Evolutionary conservation across 2,797 vertebrate genomes (phyloP).

Genomic region (Champsocephalus esox): DNA sequence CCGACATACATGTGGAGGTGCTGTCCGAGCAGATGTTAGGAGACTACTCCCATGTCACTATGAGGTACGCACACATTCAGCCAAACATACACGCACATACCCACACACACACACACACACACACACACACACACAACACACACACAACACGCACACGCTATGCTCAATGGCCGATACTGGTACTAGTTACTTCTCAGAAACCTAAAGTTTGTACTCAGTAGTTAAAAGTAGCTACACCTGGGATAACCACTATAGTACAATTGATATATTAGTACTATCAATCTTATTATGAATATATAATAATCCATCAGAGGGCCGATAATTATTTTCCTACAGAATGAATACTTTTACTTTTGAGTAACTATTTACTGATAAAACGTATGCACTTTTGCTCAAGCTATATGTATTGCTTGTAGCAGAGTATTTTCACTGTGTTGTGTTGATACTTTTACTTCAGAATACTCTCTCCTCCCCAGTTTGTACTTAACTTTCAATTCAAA

Average conservation of each 20-base stretch:
- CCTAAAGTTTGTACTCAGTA: not conserved
- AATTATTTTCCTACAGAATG: not conserved
- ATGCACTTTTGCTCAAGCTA: not conserved
- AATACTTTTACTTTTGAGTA: not conserved
- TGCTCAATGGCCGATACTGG: not conserved
- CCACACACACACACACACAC: not conserved
- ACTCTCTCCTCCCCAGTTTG: not conserved
- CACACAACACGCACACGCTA: not conserved
- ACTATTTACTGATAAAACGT: not conserved
- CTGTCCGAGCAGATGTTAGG: slow-evolving; percentile 85
- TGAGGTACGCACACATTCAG: slow-evolving; percentile 72
- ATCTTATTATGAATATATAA: not conserved
- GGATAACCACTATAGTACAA: not conserved
- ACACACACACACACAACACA: too few relatives aligned
- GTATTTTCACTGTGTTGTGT: not conserved
- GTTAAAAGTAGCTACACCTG: not conserved
- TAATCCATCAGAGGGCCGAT: not conserved
- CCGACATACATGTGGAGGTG: slow-evolving; percentile 86
- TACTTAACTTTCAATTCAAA: not conserved
- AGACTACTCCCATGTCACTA: slow-evolving; percentile 86
- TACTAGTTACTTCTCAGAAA: not conserved
- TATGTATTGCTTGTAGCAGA: not conserved
- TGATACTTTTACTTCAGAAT: not conserved
- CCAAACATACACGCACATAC: slow-evolving; percentile 12
- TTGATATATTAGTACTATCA: not conserved